Conservation (phyloP, 2,113 vertebrate species). For the Trematocara macrostoma region DNA sequence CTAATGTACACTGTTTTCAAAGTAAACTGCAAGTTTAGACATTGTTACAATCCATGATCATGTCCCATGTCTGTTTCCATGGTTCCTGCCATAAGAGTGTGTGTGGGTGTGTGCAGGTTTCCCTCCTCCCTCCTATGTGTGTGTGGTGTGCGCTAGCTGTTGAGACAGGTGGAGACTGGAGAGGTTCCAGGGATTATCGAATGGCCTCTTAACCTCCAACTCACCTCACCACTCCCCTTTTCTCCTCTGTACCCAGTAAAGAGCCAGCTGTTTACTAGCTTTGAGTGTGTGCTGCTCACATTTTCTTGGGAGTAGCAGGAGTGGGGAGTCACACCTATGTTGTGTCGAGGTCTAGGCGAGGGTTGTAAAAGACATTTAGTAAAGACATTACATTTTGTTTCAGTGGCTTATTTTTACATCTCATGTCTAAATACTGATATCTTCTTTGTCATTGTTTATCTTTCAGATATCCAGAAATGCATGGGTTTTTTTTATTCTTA, state of each 20-base stretch:
- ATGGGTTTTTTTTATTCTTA: accelerated
- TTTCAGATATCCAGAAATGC: not conserved
- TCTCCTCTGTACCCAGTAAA: not conserved
- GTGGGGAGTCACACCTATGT: not conserved
- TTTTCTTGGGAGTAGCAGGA: not conserved
- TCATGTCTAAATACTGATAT: not conserved
- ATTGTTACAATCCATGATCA: not conserved
- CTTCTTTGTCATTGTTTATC: not conserved
- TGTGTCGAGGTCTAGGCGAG: not conserved
- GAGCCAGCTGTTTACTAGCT: not conserved
- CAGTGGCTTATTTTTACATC: not conserved
- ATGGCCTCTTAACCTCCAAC: not conserved
- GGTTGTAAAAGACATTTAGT: not conserved
- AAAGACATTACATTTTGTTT: not conserved
- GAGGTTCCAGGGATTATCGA: not conserved
- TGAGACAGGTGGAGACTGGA: not conserved
- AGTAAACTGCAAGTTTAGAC: not conserved
- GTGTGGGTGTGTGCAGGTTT: not conserved
- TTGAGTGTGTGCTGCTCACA: not conserved
- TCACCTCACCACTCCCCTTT: not conserved
- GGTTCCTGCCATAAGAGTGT: not conserved
- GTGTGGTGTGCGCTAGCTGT: not conserved
- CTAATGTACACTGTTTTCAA: not conserved
- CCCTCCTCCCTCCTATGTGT: not conserved
- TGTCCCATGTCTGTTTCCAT: not conserved